A percentile compares a stretch with the other conserved stretches of the same genome.
These are phyloP conservation scores for Phrynosoma platyrhinos DNA, from an alignment of 2,113 vertebrate genomes.

Conservation along the genomic window DNA sequence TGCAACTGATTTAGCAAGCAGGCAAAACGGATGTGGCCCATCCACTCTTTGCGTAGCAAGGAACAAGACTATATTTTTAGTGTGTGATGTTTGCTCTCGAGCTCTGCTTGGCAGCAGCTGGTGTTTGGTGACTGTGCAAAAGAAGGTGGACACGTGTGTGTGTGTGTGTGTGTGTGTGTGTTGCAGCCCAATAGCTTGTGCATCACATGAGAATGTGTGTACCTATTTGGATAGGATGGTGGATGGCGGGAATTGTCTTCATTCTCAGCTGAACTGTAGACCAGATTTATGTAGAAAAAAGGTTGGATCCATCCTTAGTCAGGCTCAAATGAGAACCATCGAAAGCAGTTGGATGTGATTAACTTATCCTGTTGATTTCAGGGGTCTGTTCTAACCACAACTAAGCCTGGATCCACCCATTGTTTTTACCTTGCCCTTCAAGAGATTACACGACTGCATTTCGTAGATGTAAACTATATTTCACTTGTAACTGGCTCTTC, in stretches of 20 bases:
- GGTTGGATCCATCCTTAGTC: not conserved
- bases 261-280: not conserved
- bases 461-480: not conserved
- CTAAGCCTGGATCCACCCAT: not conserved
- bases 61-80: slow-evolving; percentile 24
- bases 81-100: not conserved
- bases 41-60: not conserved
- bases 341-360: too few species aligned
- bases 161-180: too few species aligned
- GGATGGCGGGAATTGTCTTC: not conserved
- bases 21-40: slow-evolving; percentile 57
- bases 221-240: not conserved
- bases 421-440: not conserved
- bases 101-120: slow-evolving; percentile 8
- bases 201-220: not conserved
- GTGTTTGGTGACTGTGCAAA: not conserved
- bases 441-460: not conserved
- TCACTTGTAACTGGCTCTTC: not conserved
- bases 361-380: not conserved
- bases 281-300: not conserved
- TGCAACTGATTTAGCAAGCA: slow-evolving; percentile 33
- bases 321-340: not conserved
- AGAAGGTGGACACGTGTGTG: not conserved
- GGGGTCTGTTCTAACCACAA: not conserved
- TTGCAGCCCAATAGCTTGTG: not conserved